These are phyloP conservation scores for Pagrus major DNA, from an alignment of 2,113 vertebrate genomes.

Conservation along the genomic window DNA sequence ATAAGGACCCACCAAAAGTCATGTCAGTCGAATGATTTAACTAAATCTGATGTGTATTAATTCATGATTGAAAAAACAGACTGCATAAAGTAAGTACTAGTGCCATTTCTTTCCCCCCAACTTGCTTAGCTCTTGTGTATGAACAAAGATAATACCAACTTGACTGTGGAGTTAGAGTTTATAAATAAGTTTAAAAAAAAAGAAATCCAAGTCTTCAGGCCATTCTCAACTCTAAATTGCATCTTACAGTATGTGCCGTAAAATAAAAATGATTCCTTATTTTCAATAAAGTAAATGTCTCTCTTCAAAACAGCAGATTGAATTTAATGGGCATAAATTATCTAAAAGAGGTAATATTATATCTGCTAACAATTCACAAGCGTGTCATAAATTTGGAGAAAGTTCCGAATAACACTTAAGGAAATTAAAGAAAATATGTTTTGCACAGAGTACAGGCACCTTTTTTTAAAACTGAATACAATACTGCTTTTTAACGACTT, in stretches of 20 bases:
- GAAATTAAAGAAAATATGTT: background rate
- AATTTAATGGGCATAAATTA: conserved; percentile 6
- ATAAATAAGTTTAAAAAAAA: too few species aligned
- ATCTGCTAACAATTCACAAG: background rate
- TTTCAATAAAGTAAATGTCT: background rate
- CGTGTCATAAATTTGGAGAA: background rate
- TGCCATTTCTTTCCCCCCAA: background rate
- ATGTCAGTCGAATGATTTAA: background rate
- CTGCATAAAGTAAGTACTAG: background rate
- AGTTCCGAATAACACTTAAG: background rate
- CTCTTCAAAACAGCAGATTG: background rate
- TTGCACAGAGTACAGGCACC: background rate
- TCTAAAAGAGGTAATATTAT: background rate
- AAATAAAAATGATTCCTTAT: background rate
- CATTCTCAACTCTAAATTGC: conserved; percentile 10
- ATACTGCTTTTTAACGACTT: background rate
- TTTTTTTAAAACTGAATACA: background rate
- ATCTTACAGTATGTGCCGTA: background rate
- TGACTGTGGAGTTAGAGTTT: background rate
- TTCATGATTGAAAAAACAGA: background rate
- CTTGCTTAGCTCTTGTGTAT: background rate
- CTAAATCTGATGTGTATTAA: background rate
- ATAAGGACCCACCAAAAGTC: background rate
- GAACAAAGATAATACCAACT: background rate
- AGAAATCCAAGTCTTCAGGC: background rate